Evolutionary conservation across 2,113 vertebrate genomes (phyloP).

Genomic region (Etia nguti): DNA sequence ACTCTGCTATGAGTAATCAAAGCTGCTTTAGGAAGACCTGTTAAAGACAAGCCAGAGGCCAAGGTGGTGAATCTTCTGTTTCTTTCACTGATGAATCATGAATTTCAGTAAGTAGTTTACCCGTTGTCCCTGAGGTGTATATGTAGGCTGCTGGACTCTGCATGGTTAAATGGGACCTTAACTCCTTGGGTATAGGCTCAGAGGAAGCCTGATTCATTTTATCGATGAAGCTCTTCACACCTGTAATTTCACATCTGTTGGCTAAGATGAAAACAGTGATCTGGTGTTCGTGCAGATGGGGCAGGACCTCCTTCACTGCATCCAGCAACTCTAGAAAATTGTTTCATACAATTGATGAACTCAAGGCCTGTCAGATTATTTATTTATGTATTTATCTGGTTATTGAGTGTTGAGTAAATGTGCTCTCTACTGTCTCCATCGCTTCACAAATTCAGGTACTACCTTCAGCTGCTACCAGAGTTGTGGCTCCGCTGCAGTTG

Average conservation of each 20-base stretch:
- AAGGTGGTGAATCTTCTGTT: background rate
- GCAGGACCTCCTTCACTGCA: slow-evolving; percentile 78
- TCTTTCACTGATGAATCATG: background rate
- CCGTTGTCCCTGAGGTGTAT: slow-evolving; percentile 90
- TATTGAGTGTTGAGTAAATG: background rate
- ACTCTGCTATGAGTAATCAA: slow-evolving; percentile 64
- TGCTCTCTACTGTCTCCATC: background rate
- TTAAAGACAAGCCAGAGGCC: background rate
- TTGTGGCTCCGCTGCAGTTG: slow-evolving; percentile 57
- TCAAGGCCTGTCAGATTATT: background rate
- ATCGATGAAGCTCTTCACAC: slow-evolving; percentile 68
- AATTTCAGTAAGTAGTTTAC: slow-evolving; percentile 47
- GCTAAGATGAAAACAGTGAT: slow-evolving; percentile 71
- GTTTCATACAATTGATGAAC: background rate
- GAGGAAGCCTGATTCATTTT: slow-evolving; percentile 73
- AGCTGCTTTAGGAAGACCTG: slow-evolving; percentile 73
- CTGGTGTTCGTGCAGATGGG: slow-evolving; percentile 67
- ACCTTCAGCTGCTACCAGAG: slow-evolving; percentile 66
- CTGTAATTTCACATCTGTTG: slow-evolving; percentile 52
- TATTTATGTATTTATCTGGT: no score
- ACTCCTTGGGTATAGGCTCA: slow-evolving; percentile 62
- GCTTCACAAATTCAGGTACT: background rate
- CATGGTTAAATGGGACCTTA: slow-evolving; percentile 69
- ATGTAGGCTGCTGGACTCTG: slow-evolving; percentile 72
- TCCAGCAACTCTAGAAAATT: slow-evolving; percentile 65